phyloP scores from a whole-genome alignment of 2,888 invertebrate genomes.

The Eupithecia abbreviata region DNA sequence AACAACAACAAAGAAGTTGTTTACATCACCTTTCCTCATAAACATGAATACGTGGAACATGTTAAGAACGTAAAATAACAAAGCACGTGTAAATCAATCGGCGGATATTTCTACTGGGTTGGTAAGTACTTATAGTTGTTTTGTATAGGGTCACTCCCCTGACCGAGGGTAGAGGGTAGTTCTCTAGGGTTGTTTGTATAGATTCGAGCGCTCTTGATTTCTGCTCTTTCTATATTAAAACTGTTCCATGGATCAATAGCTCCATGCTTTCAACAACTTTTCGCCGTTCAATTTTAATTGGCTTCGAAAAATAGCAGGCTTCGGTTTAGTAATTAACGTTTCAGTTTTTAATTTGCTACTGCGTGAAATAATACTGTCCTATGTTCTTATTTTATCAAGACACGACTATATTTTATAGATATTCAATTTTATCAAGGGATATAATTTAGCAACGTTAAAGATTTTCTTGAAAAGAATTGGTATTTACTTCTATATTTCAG shows the following conservation, averaged over 20 bases:
- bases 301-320: conserved; percentile 2
- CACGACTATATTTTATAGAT: background rate
- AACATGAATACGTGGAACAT: background rate
- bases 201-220: conserved; percentile 20
- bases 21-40: background rate
- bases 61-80: background rate
- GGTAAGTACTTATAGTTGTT: conserved; percentile 1
- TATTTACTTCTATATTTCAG: background rate
- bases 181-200: conserved; percentile 18
- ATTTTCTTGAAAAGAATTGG: background rate
- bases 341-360: background rate
- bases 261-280: conserved; percentile 14
- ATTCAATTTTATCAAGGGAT: background rate
- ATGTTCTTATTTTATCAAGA: background rate
- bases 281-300: conserved; percentile 22
- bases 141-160: conserved; percentile 11
- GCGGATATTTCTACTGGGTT: background rate
- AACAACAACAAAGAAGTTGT: background rate
- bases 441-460: background rate
- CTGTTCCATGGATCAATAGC: conserved; percentile 18
- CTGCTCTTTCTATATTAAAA: conserved; percentile 23
- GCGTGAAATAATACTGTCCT: background rate
- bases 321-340: background rate
- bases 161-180: conserved; percentile 14
- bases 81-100: background rate